Conservation (phyloP, 2,797 vertebrate species). For the Microctenopoma stevenorrisi region DNA sequence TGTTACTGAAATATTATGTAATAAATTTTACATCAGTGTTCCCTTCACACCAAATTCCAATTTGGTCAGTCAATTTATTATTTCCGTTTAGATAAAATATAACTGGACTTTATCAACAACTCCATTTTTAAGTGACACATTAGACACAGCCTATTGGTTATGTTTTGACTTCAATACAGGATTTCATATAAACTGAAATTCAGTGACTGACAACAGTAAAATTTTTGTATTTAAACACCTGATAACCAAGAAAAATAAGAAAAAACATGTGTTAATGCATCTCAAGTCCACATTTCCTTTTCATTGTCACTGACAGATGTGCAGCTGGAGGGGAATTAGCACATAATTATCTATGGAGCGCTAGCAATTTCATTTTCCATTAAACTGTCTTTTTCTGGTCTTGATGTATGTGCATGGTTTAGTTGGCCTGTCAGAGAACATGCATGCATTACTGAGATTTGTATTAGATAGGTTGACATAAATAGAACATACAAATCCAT, state of each 20-base stretch:
- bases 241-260: not conserved
- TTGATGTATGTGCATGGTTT: slow-evolving; percentile 28
- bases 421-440: slow-evolving; percentile 31
- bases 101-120: not conserved
- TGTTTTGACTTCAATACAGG: slow-evolving; percentile 8
- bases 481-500: slow-evolving; percentile 18
- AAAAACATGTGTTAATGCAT: slow-evolving; percentile 7
- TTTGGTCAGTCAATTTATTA: not conserved
- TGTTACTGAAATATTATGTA: not conserved
- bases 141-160: slow-evolving; percentile 3
- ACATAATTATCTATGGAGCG: slow-evolving; percentile 57
- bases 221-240: not conserved
- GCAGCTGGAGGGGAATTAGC: slow-evolving; percentile 48
- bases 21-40: not conserved
- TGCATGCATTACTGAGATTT: slow-evolving; percentile 39
- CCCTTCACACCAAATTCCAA: not conserved
- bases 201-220: not conserved
- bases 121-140: not conserved
- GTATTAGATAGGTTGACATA: slow-evolving; percentile 38
- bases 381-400: slow-evolving; percentile 25
- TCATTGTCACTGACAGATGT: slow-evolving; percentile 44
- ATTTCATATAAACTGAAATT: slow-evolving; percentile 20
- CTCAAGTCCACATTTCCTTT: slow-evolving; percentile 38
- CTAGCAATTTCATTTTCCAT: slow-evolving; percentile 49
- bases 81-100: slow-evolving; percentile 4